These are phyloP conservation scores for Proctacanthus coquilletti DNA, from an alignment of 1,140 invertebrate genomes.

Conservation along the genomic window DNA sequence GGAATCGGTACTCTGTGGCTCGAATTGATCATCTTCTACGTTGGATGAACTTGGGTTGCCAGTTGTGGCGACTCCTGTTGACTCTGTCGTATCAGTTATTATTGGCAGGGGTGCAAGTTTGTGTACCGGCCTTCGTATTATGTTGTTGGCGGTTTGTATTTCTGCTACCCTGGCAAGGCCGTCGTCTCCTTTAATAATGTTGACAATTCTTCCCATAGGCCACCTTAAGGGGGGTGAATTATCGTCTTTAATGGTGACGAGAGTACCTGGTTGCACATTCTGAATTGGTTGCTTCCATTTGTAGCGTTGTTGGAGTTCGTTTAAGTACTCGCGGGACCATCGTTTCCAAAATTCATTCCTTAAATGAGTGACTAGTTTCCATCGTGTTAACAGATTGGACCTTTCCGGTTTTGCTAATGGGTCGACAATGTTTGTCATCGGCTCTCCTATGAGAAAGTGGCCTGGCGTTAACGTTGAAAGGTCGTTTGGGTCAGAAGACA, in stretches of 20 bases:
- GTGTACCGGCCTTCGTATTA: conserved; percentile 12
- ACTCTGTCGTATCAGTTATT: too few relatives aligned
- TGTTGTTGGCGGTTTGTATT: conserved; percentile 12
- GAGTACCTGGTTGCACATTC: conserved; percentile 12
- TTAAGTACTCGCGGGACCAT: conserved; percentile 16
- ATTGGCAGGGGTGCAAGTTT: conserved; percentile 11
- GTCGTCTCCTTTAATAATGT: conserved; percentile 15
- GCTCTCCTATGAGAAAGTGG: conserved; percentile 22
- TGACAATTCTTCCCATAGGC: conserved; percentile 15
- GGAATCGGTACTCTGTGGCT: too few relatives aligned
- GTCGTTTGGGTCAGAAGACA: conserved; percentile 16
- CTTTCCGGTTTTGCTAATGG: neutral
- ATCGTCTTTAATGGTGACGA: conserved; percentile 26
- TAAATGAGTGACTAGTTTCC: conserved; percentile 2
- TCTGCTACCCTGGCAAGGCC: conserved; percentile 14
- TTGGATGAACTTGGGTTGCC: too few relatives aligned
- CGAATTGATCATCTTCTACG: too few relatives aligned
- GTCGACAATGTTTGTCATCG: conserved; percentile 12
- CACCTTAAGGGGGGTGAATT: conserved; percentile 22
- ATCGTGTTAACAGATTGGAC: neutral
- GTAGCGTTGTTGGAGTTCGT: conserved; percentile 13
- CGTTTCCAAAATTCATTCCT: conserved; percentile 14
- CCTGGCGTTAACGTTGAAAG: conserved; percentile 15
- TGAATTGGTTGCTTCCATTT: conserved; percentile 16
- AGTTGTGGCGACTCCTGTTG: too few relatives aligned